These are phyloP conservation scores for Tenthredo livida DNA, from an alignment of 2,888 invertebrate genomes.

Conservation along the genomic window DNA sequence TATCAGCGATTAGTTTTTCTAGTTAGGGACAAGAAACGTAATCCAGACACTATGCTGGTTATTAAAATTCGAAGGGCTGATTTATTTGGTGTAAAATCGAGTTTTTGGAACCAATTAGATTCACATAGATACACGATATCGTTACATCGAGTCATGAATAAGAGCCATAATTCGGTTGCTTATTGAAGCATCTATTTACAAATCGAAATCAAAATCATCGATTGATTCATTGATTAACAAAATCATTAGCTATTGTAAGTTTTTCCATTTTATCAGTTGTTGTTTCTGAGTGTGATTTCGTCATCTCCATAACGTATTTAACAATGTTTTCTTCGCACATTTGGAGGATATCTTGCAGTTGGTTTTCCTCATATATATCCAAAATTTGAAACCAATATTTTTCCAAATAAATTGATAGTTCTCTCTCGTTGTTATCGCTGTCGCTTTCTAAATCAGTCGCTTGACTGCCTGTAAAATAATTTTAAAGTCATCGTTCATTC, in stretches of 20 bases:
- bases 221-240: constrained; percentile 27
- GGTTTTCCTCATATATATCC: constrained; percentile 57
- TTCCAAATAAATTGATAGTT: constrained; percentile 65
- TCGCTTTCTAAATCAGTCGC: constrained; percentile 50
- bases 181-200: constrained; percentile 15
- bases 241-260: constrained; percentile 54
- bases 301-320: constrained; percentile 55
- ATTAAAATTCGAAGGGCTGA: neutral
- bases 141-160: neutral
- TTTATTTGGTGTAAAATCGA: neutral
- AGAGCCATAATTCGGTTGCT: neutral
- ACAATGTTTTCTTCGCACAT: constrained; percentile 57
- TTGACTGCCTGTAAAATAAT: constrained; percentile 7
- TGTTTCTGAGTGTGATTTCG: constrained; percentile 55
- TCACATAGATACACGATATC: neutral
- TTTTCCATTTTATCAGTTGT: constrained; percentile 57
- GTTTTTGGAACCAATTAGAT: neutral
- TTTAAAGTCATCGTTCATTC: neutral
- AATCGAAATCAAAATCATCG: constrained; percentile 2
- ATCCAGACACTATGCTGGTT: neutral
- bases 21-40: neutral
- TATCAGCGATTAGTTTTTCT: neutral
- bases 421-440: constrained; percentile 60
- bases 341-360: constrained; percentile 61
- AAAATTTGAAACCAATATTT: constrained; percentile 68